A percentile compares a stretch with the other conserved stretches of the same genome.
phyloP scores from a whole-genome alignment of 2,113 vertebrate genomes.

The Calonectris borealis region DNA sequence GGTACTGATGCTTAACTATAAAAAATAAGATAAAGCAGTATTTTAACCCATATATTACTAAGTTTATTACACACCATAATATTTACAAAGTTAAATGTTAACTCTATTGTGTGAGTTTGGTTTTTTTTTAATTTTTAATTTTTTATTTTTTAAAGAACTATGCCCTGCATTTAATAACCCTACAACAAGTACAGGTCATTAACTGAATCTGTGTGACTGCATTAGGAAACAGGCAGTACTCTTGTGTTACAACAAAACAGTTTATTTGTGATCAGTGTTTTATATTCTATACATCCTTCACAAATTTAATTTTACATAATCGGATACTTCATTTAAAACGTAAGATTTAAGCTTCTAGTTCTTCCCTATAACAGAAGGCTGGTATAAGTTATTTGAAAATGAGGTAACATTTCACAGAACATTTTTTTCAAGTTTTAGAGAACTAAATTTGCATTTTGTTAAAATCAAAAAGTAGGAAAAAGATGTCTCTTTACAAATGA shows the following conservation, averaged over 20 bases:
- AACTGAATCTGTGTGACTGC: constrained; percentile 70
- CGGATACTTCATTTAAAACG: constrained; percentile 81
- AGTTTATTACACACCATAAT: constrained; percentile 74
- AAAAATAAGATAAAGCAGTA: constrained; percentile 77
- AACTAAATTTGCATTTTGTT: constrained; percentile 90
- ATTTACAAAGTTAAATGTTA: constrained; percentile 78
- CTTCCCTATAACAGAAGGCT: constrained; percentile 84
- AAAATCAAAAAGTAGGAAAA: constrained; percentile 88
- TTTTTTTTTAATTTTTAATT: background rate
- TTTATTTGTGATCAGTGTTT: constrained; percentile 93
- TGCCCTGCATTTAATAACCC: constrained; percentile 73
- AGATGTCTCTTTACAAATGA: constrained; percentile 88
- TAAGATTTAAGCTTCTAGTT: constrained; percentile 79
- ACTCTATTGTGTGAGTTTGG: constrained; percentile 53
- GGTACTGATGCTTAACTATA: constrained; percentile 72
- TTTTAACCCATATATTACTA: constrained; percentile 74
- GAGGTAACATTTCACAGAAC: constrained; percentile 99
- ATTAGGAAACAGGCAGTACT: constrained; percentile 83
- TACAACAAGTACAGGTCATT: constrained; percentile 66
- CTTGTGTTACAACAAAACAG: constrained; percentile 87
- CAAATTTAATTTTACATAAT: constrained; percentile 91
- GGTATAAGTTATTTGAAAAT: constrained; percentile 91
- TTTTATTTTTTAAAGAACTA: constrained; percentile 64
- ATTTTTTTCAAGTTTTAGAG: constrained; percentile 97
- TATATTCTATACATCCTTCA: constrained; percentile 93